phyloP scores from a whole-genome alignment of 30 jellyfish, hydroid and myxozoan species.

The Morbakka virulenta region DNA sequence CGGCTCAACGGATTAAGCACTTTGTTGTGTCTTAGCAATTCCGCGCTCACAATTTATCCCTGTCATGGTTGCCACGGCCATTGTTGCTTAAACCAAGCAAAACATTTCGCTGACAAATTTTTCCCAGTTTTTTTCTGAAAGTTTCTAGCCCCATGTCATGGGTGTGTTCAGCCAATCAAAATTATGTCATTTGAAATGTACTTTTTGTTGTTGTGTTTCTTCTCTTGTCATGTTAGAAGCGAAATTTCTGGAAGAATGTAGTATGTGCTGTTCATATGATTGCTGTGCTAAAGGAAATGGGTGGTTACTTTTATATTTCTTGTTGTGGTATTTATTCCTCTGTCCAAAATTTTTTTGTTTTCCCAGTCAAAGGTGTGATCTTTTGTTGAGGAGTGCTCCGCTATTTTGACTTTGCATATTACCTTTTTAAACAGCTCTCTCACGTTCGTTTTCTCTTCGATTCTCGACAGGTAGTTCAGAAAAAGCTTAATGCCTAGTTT shows the following conservation, averaged over 20 bases:
- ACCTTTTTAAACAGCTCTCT: background rate
- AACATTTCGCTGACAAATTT: too few relatives aligned
- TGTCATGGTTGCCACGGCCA: too few relatives aligned
- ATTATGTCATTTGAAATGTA: too few relatives aligned
- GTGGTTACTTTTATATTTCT: background rate
- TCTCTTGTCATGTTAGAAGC: background rate
- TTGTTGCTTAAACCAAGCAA: too few relatives aligned
- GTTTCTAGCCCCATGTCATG: too few relatives aligned
- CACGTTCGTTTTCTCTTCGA: background rate
- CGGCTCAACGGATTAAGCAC: too few relatives aligned
- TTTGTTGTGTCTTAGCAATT: too few relatives aligned
- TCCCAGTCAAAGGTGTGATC: background rate
- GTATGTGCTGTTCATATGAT: background rate
- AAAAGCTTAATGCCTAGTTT: too few relatives aligned
- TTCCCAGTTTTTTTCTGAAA: too few relatives aligned
- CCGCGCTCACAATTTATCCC: too few relatives aligned
- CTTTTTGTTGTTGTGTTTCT: background rate
- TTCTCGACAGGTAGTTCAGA: background rate
- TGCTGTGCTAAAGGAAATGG: background rate
- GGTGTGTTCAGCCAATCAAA: too few relatives aligned
- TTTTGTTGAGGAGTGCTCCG: background rate
- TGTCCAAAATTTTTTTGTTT: background rate
- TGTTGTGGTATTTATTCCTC: background rate
- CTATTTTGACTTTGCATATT: background rate
- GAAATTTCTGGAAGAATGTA: background rate